These are phyloP conservation scores for Pipistrellus nathusii DNA, from an alignment of 2,797 vertebrate genomes.

Conservation along the genomic window DNA sequence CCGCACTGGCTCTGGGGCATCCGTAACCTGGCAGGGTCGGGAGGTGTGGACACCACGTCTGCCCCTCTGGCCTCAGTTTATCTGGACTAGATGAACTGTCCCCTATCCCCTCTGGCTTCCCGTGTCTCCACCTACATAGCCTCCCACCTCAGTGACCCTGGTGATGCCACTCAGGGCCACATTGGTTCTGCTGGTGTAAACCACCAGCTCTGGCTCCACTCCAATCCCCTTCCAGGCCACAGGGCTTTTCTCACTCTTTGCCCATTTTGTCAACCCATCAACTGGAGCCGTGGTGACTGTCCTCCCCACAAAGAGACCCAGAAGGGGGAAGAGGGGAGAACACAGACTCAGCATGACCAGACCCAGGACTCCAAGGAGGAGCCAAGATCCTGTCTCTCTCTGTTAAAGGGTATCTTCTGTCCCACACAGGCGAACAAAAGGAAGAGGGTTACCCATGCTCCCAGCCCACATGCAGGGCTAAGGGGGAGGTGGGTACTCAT, in stretches of 20 bases:
- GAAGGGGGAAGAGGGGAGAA: neutral
- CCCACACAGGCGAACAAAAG: neutral
- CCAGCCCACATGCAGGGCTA: neutral
- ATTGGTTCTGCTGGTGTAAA: neutral
- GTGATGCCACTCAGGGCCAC: neutral
- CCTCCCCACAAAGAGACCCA: neutral
- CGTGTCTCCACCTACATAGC: fast-evolving
- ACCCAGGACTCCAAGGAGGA: no score
- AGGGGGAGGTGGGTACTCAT: neutral
- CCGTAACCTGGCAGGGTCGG: neutral
- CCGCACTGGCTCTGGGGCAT: fast-evolving
- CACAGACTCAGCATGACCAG: neutral
- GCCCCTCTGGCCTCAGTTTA: neutral
- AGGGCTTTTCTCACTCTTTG: neutral
- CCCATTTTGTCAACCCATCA: fast-evolving
- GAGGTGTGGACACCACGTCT: neutral
- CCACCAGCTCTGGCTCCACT: no score
- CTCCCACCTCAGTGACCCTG: neutral
- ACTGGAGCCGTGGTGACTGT: neutral
- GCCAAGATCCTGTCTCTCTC: neutral
- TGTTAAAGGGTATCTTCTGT: neutral
- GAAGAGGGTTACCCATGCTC: no score
- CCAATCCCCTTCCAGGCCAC: neutral
- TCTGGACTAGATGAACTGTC: fast-evolving
- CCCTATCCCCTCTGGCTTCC: neutral